Evolutionary conservation across 2,113 vertebrate genomes (phyloP), one percentile per base, ranked within the genome.

Genomic region (Struthidea cinerea): DNA sequence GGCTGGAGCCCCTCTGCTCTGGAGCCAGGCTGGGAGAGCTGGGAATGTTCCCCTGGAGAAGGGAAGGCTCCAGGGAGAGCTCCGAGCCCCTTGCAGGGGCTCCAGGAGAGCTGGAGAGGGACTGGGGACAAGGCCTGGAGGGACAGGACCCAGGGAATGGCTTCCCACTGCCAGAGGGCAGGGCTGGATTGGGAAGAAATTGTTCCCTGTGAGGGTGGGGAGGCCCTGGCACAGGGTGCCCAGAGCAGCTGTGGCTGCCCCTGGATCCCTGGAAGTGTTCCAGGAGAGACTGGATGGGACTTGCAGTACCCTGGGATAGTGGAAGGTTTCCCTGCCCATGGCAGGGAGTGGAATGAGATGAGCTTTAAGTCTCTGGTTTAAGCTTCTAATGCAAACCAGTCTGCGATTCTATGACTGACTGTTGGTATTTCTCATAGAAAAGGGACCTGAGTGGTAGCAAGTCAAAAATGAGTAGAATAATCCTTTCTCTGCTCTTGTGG

Each of bases 121-220:
- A 33, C 41, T 81, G 42, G 52, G 77, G 52, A 2, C 78, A 81
- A 56, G 63, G 52, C 0, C 0, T 32, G 63, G 27, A 68, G 78
- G 52, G 63, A 3, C 63, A 56, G 52, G 27, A 67, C 2, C 0
- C 39, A 37, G 42, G 52, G 42, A 57, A 47, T 47, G 64, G 64
- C n/a, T 56, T 77, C 39, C 16, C 52, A 33, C 0, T 81, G 63
- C 4, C 6, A 61, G 6, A 61, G 57, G 56, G n/a, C 16, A 26
- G 41, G 27, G 41, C 0, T 19, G 13, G 65, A 37, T 15, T 55
- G 49, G 33, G 26, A 9, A 37, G 39, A 20, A 65, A 37, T 65
- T 65, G 0, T 1, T 79, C 1, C 0, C 30, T 61, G 80, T 0
- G 17, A 71, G 56, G 33, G 27, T 46, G 61, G 39, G 0, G 0